Conservation (phyloP, 2,113 vertebrate species). For the Anhinga anhinga region DNA sequence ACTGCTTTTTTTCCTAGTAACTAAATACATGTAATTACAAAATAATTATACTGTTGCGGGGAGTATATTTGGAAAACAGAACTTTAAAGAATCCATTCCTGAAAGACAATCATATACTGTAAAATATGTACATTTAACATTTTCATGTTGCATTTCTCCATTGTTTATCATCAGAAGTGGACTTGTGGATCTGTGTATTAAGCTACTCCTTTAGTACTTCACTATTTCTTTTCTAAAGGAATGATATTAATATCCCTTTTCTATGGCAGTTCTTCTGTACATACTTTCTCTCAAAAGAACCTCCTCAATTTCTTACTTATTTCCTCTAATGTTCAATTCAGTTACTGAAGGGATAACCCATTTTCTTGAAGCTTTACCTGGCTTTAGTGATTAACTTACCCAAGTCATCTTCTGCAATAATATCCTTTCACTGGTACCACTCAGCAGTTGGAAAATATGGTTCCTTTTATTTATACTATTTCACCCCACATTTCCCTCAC, state of each 20-base stretch:
- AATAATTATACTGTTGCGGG: not conserved
- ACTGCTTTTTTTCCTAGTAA: not conserved
- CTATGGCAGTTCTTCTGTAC: not conserved
- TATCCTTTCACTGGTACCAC: not conserved
- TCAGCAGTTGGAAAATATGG: not conserved
- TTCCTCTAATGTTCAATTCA: not conserved
- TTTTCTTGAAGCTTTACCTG: not conserved
- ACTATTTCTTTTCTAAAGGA: not conserved
- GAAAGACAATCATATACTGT: not conserved
- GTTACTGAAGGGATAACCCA: not conserved
- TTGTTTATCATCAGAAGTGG: not conserved
- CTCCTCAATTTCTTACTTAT: not conserved
- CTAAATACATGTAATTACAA: not conserved
- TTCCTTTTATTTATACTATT: constrained; percentile 23
- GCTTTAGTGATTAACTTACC: not conserved
- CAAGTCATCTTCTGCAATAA: not conserved
- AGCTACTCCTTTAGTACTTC: not conserved
- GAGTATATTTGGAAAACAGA: not conserved
- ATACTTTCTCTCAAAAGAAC: not conserved
- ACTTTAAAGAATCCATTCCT: not conserved
- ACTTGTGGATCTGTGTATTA: no score
- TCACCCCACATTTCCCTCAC: constrained; percentile 15
- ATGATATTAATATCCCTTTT: not conserved
- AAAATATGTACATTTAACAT: not conserved
- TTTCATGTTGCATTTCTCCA: not conserved